Conservation (phyloP, 2,888 invertebrate species). For the Ellobium chinense region DNA sequence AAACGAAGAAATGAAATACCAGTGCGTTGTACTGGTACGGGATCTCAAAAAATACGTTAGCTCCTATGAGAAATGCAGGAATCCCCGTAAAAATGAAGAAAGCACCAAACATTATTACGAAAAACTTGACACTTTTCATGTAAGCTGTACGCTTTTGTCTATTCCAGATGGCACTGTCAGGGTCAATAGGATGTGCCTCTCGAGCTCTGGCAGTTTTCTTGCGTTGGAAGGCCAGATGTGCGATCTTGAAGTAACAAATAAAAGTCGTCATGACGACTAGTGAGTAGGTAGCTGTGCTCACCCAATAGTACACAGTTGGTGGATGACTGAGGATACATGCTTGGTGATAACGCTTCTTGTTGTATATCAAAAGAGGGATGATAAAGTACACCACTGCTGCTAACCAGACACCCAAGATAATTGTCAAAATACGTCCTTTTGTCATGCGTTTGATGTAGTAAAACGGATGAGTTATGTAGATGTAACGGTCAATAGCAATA, state of each 20-base stretch:
- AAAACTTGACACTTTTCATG: conserved; percentile 15
- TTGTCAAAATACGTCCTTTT: not conserved
- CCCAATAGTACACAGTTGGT: not conserved
- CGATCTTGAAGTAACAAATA: conserved; percentile 14
- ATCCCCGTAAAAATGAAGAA: not conserved
- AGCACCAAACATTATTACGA: not conserved
- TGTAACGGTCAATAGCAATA: conserved; percentile 1
- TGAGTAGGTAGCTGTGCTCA: not conserved
- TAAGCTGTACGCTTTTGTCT: not conserved
- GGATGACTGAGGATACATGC: not conserved
- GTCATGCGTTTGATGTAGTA: not conserved
- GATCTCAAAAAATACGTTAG: not conserved
- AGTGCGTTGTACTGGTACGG: not conserved
- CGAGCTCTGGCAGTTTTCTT: not conserved
- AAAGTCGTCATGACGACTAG: not conserved
- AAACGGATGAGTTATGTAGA: not conserved
- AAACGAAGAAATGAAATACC: not conserved
- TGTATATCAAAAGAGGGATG: not conserved
- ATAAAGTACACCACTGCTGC: not conserved
- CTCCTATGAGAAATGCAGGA: not conserved
- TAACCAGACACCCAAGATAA: not conserved
- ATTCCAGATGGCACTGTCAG: not conserved
- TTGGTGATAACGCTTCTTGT: not conserved
- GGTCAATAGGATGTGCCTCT: no score
- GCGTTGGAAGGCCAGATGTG: not conserved